Evolutionary conservation across 2,113 vertebrate species (phyloP).

Genomic region (Leiothrix lutea): DNA sequence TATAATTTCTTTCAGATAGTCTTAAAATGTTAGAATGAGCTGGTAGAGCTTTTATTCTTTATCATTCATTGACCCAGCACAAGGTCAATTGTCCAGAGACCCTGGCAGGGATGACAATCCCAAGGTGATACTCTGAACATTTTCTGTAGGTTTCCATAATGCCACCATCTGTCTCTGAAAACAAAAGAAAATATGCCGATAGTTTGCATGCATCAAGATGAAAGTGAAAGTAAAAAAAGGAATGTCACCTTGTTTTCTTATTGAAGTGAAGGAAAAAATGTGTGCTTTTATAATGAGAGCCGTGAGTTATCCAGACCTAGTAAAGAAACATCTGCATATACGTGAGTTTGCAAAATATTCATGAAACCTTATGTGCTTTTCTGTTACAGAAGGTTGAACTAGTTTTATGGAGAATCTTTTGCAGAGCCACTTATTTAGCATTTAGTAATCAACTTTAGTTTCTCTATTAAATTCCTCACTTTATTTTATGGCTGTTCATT

Average conservation of each 20-base stretch:
- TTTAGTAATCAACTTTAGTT: background rate
- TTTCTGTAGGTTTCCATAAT: background rate
- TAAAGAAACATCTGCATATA: background rate
- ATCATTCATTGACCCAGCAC: background rate
- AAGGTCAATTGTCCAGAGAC: background rate
- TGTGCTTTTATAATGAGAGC: background rate
- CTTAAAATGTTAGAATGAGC: background rate
- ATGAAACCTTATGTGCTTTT: background rate
- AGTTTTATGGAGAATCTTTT: background rate
- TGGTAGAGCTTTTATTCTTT: background rate
- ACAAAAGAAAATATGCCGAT: background rate
- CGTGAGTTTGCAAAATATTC: background rate
- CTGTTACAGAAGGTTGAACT: background rate
- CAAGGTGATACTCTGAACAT: background rate
- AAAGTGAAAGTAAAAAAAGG: constrained; percentile 7
- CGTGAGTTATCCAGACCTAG: background rate
- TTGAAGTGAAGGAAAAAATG: background rate
- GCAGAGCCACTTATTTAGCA: background rate
- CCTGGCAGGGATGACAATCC: background rate
- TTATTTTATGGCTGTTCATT: background rate
- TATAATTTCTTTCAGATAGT: background rate
- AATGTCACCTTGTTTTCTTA: background rate
- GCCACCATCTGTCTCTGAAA: background rate
- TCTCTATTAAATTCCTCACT: background rate
- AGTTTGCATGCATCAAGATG: background rate